Conservation (phyloP, 2,113 vertebrate species). For the Alethe diademata region DNA sequence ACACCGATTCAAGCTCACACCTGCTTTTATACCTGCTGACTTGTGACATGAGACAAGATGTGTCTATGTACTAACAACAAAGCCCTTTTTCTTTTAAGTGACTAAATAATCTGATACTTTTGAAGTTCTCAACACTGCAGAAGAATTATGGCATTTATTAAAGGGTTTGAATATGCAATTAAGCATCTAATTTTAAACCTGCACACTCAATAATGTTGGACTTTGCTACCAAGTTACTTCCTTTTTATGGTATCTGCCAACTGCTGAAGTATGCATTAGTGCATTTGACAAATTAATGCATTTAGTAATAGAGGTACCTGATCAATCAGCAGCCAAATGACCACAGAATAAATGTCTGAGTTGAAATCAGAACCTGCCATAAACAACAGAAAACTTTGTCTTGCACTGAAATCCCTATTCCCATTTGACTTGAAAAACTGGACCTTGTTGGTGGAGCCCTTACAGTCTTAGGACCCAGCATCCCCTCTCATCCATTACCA, state of each 20-base stretch:
- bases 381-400: not conserved
- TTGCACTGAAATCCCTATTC: not conserved
- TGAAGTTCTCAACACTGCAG: not conserved
- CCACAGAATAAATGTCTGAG: not conserved
- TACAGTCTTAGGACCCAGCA: not conserved
- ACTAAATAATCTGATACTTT: not conserved
- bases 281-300: not conserved
- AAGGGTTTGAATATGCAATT: not conserved
- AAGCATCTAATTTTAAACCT: conserved; percentile 48
- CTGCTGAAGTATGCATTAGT: conserved; percentile 23
- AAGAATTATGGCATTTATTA: conserved; percentile 11
- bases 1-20: not conserved
- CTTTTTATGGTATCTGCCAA: conserved; percentile 26
- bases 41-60: not conserved
- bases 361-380: not conserved
- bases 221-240: conserved; percentile 15
- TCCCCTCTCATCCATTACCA: not conserved
- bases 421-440: not conserved
- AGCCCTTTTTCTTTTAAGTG: not conserved
- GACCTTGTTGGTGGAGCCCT: not conserved
- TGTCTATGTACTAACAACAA: not conserved
- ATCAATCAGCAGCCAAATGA: not conserved
- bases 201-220: conserved; percentile 19
- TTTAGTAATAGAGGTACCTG: not conserved
- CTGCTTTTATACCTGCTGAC: not conserved